phyloP scores from a whole-genome alignment of 2,113 vertebrate genomes.

The Collichthys lucidus region DNA sequence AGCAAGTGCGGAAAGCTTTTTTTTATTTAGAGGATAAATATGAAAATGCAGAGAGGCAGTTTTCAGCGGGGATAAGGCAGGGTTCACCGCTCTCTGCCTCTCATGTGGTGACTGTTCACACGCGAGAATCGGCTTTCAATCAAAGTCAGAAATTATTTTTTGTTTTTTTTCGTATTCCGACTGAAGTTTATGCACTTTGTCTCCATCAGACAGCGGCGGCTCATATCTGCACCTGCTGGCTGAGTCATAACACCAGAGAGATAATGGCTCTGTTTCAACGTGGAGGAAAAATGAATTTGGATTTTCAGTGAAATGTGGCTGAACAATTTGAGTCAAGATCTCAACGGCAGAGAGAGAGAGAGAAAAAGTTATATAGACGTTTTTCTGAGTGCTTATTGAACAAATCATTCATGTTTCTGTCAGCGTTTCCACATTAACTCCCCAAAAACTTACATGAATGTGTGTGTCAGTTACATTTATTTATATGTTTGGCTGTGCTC shows the following conservation, averaged over 20 bases:
- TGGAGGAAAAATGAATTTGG: constrained; percentile 35
- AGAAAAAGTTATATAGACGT: not conserved
- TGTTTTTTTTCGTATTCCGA: constrained; percentile 58
- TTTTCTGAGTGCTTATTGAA: not conserved
- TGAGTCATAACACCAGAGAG: constrained; percentile 44
- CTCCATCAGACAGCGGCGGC: constrained; percentile 49
- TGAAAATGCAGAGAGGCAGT: constrained; percentile 62
- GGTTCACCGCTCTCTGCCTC: constrained; percentile 52
- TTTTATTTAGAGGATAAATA: constrained; percentile 63
- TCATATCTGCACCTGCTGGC: constrained; percentile 66
- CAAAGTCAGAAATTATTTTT: constrained; percentile 68
- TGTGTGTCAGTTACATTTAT: constrained; percentile 11
- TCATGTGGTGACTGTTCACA: constrained; percentile 53
- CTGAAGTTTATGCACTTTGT: constrained; percentile 60
- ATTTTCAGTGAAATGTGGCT: constrained; percentile 36
- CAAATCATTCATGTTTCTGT: constrained; percentile 10
- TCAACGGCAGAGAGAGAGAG: not conserved
- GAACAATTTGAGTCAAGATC: constrained; percentile 24
- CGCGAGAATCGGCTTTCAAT: constrained; percentile 70
- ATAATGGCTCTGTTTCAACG: constrained; percentile 52
- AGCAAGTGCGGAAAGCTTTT: constrained; percentile 54
- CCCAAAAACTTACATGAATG: constrained; percentile 6
- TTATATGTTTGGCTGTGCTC: not conserved
- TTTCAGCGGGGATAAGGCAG: constrained; percentile 55
- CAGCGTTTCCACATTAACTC: not conserved